Evolutionary conservation across 2,888 invertebrate species (phyloP).

Genomic region (Platerodrilus igneus): DNA sequence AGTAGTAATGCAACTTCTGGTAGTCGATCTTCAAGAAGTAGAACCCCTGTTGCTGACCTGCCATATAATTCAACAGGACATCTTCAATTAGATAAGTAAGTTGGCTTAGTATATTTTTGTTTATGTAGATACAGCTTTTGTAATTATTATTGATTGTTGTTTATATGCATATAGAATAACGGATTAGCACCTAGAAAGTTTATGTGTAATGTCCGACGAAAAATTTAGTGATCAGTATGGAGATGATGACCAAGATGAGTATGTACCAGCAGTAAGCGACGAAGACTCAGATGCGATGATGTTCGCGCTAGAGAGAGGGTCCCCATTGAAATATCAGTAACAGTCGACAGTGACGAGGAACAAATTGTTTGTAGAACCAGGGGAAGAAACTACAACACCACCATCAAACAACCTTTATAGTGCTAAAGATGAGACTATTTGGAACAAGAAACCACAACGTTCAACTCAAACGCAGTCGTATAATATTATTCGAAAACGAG

Average conservation of each 20-base stretch:
- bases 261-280: slow-evolving; percentile 3
- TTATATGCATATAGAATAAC: slow-evolving; percentile 6
- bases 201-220: slow-evolving; percentile 5
- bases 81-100: not conserved
- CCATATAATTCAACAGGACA: not conserved
- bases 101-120: not conserved
- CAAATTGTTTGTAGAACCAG: slow-evolving; percentile 2
- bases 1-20: slow-evolving; percentile 1
- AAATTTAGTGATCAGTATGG: slow-evolving; percentile 2
- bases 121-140: not conserved
- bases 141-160: slow-evolving; percentile 1
- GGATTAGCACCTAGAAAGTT: not conserved
- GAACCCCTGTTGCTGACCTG: not conserved
- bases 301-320: slow-evolving; percentile 5
- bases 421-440: slow-evolving; percentile 11
- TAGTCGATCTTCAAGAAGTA: not conserved
- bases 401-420: slow-evolving; percentile 9
- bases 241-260: slow-evolving; percentile 1
- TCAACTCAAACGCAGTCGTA: slow-evolving; percentile 14
- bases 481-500: slow-evolving; percentile 14
- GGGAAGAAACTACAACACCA: slow-evolving; percentile 1
- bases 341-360: slow-evolving; percentile 6
- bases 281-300: slow-evolving; percentile 3
- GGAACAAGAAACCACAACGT: slow-evolving; percentile 8
- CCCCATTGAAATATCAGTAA: slow-evolving; percentile 7